phyloP scores from a whole-genome alignment of 2,113 vertebrate species.

The Cranoglanis bouderius region DNA sequence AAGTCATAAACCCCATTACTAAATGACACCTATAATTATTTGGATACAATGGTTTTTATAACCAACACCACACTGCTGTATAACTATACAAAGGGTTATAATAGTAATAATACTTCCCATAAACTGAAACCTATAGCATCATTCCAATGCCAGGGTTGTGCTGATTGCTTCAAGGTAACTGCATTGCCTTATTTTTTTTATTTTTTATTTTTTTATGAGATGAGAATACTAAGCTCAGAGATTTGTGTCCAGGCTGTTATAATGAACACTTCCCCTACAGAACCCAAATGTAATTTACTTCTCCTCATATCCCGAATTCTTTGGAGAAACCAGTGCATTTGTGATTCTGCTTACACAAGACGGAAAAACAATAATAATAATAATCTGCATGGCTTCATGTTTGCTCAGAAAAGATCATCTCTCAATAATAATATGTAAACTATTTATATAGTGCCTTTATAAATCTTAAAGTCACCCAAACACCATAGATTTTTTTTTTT shows the following conservation, averaged over 20 bases:
- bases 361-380: neutral
- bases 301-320: constrained; percentile 24
- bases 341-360: constrained; percentile 12
- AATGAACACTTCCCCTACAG: constrained; percentile 24
- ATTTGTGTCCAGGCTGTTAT: constrained; percentile 24
- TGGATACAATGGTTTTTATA: neutral
- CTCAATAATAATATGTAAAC: constrained; percentile 27
- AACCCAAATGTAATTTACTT: constrained; percentile 37
- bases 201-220: constrained; percentile 1
- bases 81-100: neutral
- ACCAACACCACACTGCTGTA: neutral
- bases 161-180: neutral
- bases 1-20: neutral
- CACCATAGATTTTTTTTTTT: neutral
- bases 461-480: neutral
- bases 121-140: constrained; percentile 9
- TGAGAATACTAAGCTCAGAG: constrained; percentile 15
- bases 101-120: neutral
- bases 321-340: constrained; percentile 6
- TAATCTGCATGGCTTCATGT: constrained; percentile 12
- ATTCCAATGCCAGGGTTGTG: neutral
- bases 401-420: constrained; percentile 28
- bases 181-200: neutral
- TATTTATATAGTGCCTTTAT: constrained; percentile 9
- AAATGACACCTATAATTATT: neutral